Conservation (phyloP, 1,140 invertebrate species). For the Ephestia elutella region DNA sequence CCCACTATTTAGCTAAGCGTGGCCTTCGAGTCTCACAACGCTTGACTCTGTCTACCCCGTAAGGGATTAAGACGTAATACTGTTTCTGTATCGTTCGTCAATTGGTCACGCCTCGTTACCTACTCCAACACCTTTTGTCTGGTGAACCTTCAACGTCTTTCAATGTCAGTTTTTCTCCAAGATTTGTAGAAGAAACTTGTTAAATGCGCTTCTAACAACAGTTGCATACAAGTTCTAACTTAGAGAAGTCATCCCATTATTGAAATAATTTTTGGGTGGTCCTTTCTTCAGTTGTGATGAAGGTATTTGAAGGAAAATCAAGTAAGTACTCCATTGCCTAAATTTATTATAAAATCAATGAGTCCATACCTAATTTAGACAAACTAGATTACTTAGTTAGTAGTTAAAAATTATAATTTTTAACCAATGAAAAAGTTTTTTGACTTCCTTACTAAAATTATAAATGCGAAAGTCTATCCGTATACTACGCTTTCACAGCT, state of each 20-base stretch:
- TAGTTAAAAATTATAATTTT: too few relatives aligned
- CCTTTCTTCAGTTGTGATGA: slow-evolving; percentile 4
- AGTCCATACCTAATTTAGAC: too few relatives aligned
- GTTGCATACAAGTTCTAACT: neutral
- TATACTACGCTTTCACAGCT: too few relatives aligned
- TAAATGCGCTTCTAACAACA: neutral
- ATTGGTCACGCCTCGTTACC: slow-evolving; percentile 15
- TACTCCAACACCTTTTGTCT: slow-evolving; percentile 10
- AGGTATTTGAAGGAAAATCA: slow-evolving; percentile 4
- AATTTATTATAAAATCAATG: neutral
- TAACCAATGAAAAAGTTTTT: too few relatives aligned
- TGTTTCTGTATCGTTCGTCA: too few relatives aligned
- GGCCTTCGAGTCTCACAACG: too few relatives aligned
- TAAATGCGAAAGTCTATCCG: too few relatives aligned
- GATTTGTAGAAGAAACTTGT: neutral
- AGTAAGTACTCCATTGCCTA: slow-evolving; percentile 11
- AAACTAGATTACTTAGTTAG: too few relatives aligned
- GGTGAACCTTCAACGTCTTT: slow-evolving; percentile 6
- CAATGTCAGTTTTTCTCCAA: slow-evolving; percentile 15
- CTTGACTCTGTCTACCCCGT: too few relatives aligned
- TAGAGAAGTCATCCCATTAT: neutral
- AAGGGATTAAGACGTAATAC: too few relatives aligned
- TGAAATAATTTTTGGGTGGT: neutral
- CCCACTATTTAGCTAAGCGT: too few relatives aligned
- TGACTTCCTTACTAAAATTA: too few relatives aligned